These are phyloP conservation scores for Gryllus bimaculatus DNA, from an alignment of 1,140 invertebrate genomes.

Conservation along the genomic window DNA sequence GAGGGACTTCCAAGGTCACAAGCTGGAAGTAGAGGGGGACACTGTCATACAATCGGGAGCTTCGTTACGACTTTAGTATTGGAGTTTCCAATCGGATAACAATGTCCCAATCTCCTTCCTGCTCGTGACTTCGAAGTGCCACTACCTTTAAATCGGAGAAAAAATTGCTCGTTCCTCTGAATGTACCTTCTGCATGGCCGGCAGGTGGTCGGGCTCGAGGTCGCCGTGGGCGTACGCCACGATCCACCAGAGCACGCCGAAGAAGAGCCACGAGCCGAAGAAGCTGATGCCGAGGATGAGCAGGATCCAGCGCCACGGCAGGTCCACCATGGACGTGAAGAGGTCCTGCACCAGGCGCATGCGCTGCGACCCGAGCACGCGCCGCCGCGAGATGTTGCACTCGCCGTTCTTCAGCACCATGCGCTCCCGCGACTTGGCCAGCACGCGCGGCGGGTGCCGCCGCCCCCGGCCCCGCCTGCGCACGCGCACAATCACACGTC, in stretches of 20 bases:
- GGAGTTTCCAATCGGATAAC: too few relatives aligned
- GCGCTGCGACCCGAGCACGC: constrained; percentile 63
- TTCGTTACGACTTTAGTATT: too few relatives aligned
- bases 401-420: constrained; percentile 93
- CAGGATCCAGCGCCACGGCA: constrained; percentile 95
- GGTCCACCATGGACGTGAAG: constrained; percentile 77
- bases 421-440: constrained; percentile 56
- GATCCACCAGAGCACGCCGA: constrained; percentile 87
- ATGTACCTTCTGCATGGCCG: constrained; percentile 43
- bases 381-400: constrained; percentile 80
- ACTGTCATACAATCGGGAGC: too few relatives aligned
- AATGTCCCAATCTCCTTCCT: too few relatives aligned
- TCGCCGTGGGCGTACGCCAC: constrained; percentile 89
- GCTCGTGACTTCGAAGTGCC: too few relatives aligned
- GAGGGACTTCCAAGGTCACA: too few relatives aligned
- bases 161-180: too few relatives aligned
- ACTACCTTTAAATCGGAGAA: too few relatives aligned
- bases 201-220: constrained; percentile 60
- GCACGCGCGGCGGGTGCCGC: constrained; percentile 23
- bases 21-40: too few relatives aligned
- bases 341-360: constrained; percentile 61
- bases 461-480: neutral
- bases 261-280: constrained; percentile 81
- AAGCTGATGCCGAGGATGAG: constrained; percentile 86
- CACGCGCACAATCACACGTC: too few relatives aligned